phyloP scores from a whole-genome alignment of 1,140 invertebrate species.

The Diabrotica virgifera region DNA sequence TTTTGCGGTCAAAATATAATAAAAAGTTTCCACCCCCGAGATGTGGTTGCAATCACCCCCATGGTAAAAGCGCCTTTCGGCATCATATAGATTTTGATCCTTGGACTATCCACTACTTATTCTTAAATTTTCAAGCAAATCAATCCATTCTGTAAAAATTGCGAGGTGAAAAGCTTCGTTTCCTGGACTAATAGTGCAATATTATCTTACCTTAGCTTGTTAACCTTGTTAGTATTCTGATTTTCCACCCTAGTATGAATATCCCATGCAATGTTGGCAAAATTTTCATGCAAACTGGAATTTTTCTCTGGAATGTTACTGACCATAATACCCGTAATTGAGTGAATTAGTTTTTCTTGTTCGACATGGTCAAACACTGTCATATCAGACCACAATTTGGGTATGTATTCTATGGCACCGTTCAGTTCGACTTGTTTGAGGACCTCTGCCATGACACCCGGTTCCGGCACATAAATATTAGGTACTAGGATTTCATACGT shows the following conservation, averaged over 20 bases:
- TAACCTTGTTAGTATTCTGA: slow-evolving; percentile 41
- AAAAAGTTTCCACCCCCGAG: too few species aligned
- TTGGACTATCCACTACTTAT: too few species aligned
- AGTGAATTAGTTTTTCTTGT: slow-evolving; percentile 55
- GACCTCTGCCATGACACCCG: slow-evolving; percentile 65
- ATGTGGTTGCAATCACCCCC: too few species aligned
- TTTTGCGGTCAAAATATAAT: too few species aligned
- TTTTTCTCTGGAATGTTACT: slow-evolving; percentile 52
- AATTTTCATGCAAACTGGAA: slow-evolving; percentile 46
- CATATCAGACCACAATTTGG: slow-evolving; percentile 76
- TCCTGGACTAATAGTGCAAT: not conserved
- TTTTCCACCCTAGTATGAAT: slow-evolving; percentile 54
- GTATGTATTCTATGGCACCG: slow-evolving; percentile 61
- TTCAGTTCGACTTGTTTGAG: slow-evolving; percentile 58
- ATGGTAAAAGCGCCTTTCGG: too few species aligned
- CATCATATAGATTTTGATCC: too few species aligned
- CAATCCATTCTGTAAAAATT: not conserved
- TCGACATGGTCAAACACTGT: slow-evolving; percentile 62
- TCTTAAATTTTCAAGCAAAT: too few species aligned
- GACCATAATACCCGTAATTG: slow-evolving; percentile 57
- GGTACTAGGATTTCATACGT: slow-evolving; percentile 74
- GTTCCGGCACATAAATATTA: slow-evolving; percentile 76
- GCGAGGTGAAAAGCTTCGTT: too few species aligned
- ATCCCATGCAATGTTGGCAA: slow-evolving; percentile 54
- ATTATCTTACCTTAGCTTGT: slow-evolving; percentile 37